These are phyloP conservation scores for Zelostemma sp. DNA, from an alignment of 1,140 invertebrate genomes.

Conservation along the genomic window DNA sequence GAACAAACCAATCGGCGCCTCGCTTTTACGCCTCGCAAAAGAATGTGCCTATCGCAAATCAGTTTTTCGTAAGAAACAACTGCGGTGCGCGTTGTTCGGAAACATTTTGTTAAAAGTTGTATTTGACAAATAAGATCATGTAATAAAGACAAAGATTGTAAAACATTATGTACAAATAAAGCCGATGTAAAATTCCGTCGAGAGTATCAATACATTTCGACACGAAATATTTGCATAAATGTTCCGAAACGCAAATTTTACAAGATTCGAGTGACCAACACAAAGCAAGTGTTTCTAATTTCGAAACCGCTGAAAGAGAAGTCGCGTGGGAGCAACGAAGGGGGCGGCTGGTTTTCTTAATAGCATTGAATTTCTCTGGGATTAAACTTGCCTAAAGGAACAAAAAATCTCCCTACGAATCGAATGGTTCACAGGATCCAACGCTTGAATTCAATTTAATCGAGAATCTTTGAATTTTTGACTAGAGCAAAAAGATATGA, in stretches of 20 bases:
- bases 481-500: constrained; percentile 42
- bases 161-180: background rate
- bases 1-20: background rate
- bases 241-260: background rate
- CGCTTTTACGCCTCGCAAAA: background rate
- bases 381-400: constrained; percentile 4
- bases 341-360: no score
- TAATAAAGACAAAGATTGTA: background rate
- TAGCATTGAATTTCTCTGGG: background rate
- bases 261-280: background rate
- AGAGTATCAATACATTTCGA: no score
- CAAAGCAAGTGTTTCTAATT: background rate
- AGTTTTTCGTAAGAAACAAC: no score
- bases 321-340: background rate
- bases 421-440: constrained; percentile 8
- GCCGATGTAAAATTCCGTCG: background rate
- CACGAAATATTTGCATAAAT: no score
- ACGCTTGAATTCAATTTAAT: background rate
- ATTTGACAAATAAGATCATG: background rate
- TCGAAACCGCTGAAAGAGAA: background rate
- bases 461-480: constrained; percentile 4
- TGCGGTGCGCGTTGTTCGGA: background rate
- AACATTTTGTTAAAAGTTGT: background rate
- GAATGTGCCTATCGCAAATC: no score
- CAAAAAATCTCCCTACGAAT: constrained; percentile 33